phyloP scores from a whole-genome alignment of 2,113 vertebrate genomes.

The Chascanopsetta lugubris region DNA sequence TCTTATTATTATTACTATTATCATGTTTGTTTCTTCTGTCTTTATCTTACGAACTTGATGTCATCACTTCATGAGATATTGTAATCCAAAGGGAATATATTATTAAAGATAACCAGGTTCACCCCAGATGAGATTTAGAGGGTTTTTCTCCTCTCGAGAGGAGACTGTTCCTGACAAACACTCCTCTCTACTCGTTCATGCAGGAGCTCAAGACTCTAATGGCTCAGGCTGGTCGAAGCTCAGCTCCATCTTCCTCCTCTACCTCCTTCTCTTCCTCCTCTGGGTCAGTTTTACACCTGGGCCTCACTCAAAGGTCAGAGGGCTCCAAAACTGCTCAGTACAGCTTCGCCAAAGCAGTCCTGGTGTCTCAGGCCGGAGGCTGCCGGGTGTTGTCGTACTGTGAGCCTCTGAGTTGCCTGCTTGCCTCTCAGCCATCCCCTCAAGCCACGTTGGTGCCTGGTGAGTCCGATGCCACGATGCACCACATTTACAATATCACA shows the following conservation, averaged over 20 bases:
- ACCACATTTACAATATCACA: no score
- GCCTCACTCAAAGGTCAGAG: slow-evolving; percentile 75
- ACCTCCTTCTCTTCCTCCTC: slow-evolving; percentile 37
- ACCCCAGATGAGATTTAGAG: not conserved
- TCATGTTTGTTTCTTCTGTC: no score
- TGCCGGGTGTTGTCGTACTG: slow-evolving; percentile 91
- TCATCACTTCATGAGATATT: no score
- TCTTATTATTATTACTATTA: no score
- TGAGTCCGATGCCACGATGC: no score
- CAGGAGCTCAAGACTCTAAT: slow-evolving; percentile 88
- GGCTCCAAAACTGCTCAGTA: slow-evolving; percentile 81
- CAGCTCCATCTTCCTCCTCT: slow-evolving; percentile 47
- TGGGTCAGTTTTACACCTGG: not conserved
- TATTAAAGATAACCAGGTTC: not conserved
- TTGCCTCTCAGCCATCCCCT: slow-evolving; percentile 92
- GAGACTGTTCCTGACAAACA: not conserved
- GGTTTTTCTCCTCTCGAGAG: no score
- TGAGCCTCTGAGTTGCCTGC: slow-evolving; percentile 86
- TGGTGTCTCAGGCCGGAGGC: slow-evolving; percentile 87
- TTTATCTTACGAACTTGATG: no score
- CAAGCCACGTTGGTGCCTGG: slow-evolving; percentile 90
- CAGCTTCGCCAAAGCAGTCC: slow-evolving; percentile 85
- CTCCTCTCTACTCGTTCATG: slow-evolving; percentile 1
- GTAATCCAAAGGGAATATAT: no score
- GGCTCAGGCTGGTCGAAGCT: slow-evolving; percentile 68